Evolutionary conservation across 1,140 invertebrate genomes (phyloP).

Genomic region (Galleria mellonella): DNA sequence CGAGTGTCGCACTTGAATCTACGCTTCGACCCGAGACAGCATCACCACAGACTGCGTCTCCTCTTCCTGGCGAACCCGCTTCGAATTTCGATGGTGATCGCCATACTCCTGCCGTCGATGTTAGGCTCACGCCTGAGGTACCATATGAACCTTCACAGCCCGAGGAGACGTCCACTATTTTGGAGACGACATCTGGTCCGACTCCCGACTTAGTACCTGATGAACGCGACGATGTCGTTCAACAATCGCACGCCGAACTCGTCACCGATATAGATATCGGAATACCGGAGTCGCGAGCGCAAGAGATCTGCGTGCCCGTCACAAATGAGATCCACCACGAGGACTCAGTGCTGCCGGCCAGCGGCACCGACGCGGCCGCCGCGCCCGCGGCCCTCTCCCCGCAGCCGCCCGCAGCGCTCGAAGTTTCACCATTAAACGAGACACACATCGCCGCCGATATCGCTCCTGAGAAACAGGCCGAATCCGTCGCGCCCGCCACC

Average conservation of each 20-base stretch:
- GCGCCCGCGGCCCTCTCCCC: constrained; percentile 8
- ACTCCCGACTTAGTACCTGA: constrained; percentile 54
- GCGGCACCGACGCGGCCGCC: constrained; percentile 36
- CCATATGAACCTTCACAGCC: constrained; percentile 8
- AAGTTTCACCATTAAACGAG: constrained; percentile 12
- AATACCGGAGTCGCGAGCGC: constrained; percentile 52
- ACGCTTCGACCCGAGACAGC: neutral
- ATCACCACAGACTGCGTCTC: neutral
- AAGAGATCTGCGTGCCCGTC: constrained; percentile 59
- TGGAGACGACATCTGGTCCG: constrained; percentile 20
- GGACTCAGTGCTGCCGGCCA: constrained; percentile 25
- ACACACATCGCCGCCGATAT: constrained; percentile 27
- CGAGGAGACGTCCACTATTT: neutral
- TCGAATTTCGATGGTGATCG: neutral
- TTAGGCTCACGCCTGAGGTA: constrained; percentile 12
- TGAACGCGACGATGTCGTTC: constrained; percentile 5
- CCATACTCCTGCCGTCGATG: neutral
- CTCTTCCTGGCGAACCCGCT: neutral
- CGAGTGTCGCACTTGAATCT: neutral
- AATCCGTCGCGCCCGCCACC: constrained; percentile 29
- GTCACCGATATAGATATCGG: constrained; percentile 59
- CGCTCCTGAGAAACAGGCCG: constrained; percentile 29
- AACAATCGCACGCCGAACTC: constrained; percentile 30
- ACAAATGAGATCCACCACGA: constrained; percentile 46
- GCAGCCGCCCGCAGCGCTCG: constrained; percentile 9